Conservation (phyloP, 2,888 invertebrate species). For the Lottia scabra region DNA sequence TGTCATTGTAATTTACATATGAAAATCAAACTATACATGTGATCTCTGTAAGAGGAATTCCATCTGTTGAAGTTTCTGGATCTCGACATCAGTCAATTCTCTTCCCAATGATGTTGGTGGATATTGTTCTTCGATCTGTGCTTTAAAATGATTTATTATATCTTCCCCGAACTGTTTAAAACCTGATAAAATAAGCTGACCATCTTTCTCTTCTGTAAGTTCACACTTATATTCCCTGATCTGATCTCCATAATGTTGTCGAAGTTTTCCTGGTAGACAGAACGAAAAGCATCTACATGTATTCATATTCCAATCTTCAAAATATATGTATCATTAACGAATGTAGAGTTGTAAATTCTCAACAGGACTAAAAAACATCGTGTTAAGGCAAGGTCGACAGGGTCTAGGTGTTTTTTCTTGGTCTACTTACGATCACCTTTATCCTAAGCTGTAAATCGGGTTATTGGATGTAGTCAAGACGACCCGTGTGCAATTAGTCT, state of each 20-base stretch:
- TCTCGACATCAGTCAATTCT: constrained; percentile 30
- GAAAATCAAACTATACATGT: constrained; percentile 26
- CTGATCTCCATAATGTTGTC: constrained; percentile 19
- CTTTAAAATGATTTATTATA: constrained; percentile 39
- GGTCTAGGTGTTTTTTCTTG: too few relatives aligned
- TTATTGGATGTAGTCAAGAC: too few relatives aligned
- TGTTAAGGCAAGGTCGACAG: too few relatives aligned
- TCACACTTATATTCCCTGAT: constrained; percentile 28
- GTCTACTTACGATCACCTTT: too few relatives aligned
- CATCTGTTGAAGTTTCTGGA: constrained; percentile 34
- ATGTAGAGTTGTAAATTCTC: too few relatives aligned
- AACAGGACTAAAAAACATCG: too few relatives aligned
- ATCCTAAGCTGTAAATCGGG: too few relatives aligned
- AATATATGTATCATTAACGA: too few relatives aligned
- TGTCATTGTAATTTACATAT: too few relatives aligned
- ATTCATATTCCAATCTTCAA: too few relatives aligned
- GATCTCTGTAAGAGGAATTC: constrained; percentile 45
- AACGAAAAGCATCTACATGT: neutral
- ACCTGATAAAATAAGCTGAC: constrained; percentile 24
- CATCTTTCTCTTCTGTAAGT: constrained; percentile 21
- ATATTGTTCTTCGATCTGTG: constrained; percentile 36
- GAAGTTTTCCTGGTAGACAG: constrained; percentile 28
- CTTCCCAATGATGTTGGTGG: constrained; percentile 30
- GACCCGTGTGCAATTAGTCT: too few relatives aligned
- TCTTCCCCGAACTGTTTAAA: constrained; percentile 38